Base-by-base conservation (phyloP, 2,113 vertebrate species). In the Eubucco bourcierii region DNA sequence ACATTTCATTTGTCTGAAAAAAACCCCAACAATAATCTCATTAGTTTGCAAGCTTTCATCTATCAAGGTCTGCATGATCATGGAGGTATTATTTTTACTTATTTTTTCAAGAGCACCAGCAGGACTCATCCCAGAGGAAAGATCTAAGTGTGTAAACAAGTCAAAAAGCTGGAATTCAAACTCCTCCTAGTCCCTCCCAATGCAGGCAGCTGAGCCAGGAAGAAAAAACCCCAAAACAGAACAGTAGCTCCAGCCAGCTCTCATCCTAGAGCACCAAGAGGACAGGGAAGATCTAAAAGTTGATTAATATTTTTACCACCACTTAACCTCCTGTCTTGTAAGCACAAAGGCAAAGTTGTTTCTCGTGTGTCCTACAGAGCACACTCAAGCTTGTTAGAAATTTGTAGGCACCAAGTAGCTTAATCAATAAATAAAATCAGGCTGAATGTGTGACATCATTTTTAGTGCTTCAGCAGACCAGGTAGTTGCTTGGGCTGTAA, bases 401-500 rank as follows among this genome's bases (percentile, higher is more conserved):
- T 29, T 34, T 80, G 10, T n/a, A 59, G 56, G 29, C 25, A 1
- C 6, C 7, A 55, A 77, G 29, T 39, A 74, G 50, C 52, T 71
- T 71, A 37, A 80, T n/a, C 29, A 24, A 29, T 8, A 17, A 39
- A 14, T 58, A 16, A 71, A 59, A 59, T 34, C 34, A 66, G 34
- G 67, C 15, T 50, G 63, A 20, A 17, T 29, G 10, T 5, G 41
- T 20, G 65, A 44, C 20, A 18, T 7, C 46, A 34, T 46, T 81
- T 56, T 9, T 46, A 17, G 44, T 8, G 31, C 19, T 68, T 78
- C 55, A 67, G 1, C 15, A 86, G 60, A 56, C 46, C 31, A 56
- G 27, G 34, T 24, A 9, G 19, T 28, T 18, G 14, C 15, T 25
- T 34, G 4, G 23, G 58, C 39, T 0, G 0, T 12, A 50, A 15